Evolutionary conservation across 2,888 invertebrate species (phyloP).

Genomic region (Tetragonisca angustula): DNA sequence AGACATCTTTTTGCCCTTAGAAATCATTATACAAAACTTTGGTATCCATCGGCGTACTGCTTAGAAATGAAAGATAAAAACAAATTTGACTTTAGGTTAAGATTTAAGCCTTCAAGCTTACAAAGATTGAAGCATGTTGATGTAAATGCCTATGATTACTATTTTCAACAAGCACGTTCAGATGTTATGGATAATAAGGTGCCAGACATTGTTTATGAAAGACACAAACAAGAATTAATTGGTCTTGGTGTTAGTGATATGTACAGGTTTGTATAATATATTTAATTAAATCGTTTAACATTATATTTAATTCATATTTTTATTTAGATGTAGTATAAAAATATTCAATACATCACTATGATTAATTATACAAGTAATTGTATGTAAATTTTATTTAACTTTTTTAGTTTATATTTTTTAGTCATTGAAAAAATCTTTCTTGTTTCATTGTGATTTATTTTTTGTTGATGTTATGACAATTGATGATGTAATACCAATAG

Average conservation of each 20-base stretch:
- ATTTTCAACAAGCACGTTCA: constrained; percentile 92
- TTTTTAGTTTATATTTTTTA: too few relatives aligned
- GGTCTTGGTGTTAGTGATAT: constrained; percentile 95
- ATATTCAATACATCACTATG: neutral
- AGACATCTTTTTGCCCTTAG: constrained; percentile 92
- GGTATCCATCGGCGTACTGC: constrained; percentile 88
- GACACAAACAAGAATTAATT: constrained; percentile 90
- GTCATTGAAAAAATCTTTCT: too few relatives aligned
- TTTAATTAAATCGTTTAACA: constrained; percentile 1
- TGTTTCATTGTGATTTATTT: too few relatives aligned
- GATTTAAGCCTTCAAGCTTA: constrained; percentile 90
- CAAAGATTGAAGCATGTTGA: constrained; percentile 88
- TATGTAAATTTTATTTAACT: neutral
- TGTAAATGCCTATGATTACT: constrained; percentile 91
- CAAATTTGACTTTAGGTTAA: constrained; percentile 91
- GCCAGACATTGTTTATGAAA: constrained; percentile 91
- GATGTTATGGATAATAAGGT: constrained; percentile 93
- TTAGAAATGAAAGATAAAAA: constrained; percentile 84
- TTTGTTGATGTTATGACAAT: too few relatives aligned
- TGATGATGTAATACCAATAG: too few relatives aligned
- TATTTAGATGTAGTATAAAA: neutral
- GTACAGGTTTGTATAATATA: constrained; percentile 84
- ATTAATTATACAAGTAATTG: neutral
- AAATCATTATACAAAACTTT: constrained; percentile 87
- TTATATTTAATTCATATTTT: constrained; percentile 9